Percentiles rank a stretch among this genome's conserved stretches.
Conservation (phyloP, 30 jellyfish, hydroid and myxozoan species). For the Sanderia malayensis region DNA sequence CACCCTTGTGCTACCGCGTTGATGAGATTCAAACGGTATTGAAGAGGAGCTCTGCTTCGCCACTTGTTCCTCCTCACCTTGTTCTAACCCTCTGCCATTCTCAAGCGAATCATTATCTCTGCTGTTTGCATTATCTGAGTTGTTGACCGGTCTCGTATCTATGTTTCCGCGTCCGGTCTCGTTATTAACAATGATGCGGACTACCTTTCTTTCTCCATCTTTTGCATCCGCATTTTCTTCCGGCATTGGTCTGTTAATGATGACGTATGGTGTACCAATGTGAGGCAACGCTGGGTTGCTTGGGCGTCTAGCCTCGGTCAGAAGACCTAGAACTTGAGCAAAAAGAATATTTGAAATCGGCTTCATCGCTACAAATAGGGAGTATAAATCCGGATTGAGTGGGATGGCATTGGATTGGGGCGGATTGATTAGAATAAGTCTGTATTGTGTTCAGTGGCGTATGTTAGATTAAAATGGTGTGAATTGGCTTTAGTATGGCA, state of each 20-base stretch:
- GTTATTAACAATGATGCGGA: neutral
- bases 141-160: neutral
- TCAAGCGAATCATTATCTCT: neutral
- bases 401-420: too few relatives aligned
- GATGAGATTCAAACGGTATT: neutral
- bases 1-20: neutral
- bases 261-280: neutral
- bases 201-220: neutral
- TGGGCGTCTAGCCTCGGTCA: neutral
- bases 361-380: too few relatives aligned
- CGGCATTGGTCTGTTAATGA: neutral
- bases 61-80: neutral
- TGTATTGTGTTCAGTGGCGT: too few relatives aligned
- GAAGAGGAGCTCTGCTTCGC: neutral
- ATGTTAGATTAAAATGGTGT: too few relatives aligned
- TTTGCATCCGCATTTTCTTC: neutral
- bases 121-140: neutral
- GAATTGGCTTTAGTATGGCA: too few relatives aligned
- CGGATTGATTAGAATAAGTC: too few relatives aligned
- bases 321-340: neutral
- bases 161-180: neutral
- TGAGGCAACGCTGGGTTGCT: neutral
- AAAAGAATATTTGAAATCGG: too few relatives aligned
- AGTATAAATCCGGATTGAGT: too few relatives aligned
- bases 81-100: too few relatives aligned